Evolutionary conservation across 2,797 vertebrate species (phyloP).

Genomic region (Enteromius viviparus): DNA sequence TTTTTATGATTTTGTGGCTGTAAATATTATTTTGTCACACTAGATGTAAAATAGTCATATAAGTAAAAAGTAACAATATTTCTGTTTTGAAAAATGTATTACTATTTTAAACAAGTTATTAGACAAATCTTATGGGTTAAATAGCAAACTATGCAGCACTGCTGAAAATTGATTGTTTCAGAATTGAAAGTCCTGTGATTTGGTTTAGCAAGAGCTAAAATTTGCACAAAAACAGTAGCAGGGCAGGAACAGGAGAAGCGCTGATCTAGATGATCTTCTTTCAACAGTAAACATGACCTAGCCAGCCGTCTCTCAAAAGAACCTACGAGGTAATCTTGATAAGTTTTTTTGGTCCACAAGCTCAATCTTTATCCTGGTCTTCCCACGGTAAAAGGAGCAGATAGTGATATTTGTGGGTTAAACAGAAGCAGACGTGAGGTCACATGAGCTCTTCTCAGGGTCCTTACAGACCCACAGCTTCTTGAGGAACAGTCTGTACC

Average conservation of each 20-base stretch:
- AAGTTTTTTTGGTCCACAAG: neutral
- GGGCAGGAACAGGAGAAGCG: neutral
- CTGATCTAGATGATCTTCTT: neutral
- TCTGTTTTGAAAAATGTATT: too few species aligned
- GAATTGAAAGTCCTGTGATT: neutral
- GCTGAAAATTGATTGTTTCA: neutral
- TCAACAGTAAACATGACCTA: neutral
- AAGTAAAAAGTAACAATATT: too few species aligned
- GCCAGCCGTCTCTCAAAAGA: neutral
- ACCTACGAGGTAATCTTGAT: neutral
- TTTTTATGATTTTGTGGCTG: neutral
- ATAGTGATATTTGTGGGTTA: neutral
- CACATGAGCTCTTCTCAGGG: constrained; percentile 7
- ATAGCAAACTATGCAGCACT: neutral
- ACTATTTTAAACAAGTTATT: too few species aligned
- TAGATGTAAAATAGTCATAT: neutral
- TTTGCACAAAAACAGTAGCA: neutral
- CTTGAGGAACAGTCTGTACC: constrained; percentile 14
- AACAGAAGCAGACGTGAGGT: neutral
- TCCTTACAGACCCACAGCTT: neutral
- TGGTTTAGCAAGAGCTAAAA: neutral
- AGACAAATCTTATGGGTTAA: neutral
- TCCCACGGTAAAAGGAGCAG: neutral
- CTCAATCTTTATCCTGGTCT: neutral
- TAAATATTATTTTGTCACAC: neutral